A percentile compares a stretch with the other conserved stretches of the same genome.
These are phyloP conservation scores for Rhogogaster chlorosoma DNA, from an alignment of 2,888 invertebrate genomes.

Conservation along the genomic window DNA sequence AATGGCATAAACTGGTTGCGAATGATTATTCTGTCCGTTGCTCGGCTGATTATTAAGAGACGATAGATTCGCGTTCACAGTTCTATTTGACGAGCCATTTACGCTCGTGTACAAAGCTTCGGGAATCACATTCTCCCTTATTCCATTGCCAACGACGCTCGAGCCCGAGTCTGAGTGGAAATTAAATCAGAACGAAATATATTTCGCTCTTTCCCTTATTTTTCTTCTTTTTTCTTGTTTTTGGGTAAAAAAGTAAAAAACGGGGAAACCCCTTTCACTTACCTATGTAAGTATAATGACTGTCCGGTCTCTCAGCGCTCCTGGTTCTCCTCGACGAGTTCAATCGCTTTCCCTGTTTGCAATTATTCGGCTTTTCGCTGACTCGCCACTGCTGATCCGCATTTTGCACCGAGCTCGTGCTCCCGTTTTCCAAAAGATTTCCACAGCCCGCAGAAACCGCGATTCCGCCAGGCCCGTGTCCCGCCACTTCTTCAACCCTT, in stretches of 20 bases:
- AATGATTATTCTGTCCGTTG: conserved; percentile 61
- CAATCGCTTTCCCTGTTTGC: conserved; percentile 68
- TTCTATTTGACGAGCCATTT: conserved; percentile 63
- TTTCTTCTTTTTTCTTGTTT: neutral
- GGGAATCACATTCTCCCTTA: conserved; percentile 69
- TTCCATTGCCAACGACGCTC: conserved; percentile 66
- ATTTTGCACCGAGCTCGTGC: conserved; percentile 63
- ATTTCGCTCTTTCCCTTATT: neutral
- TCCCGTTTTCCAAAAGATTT: conserved; percentile 41
- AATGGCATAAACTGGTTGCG: conserved; percentile 69
- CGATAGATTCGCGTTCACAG: conserved; percentile 55
- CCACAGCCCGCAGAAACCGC: neutral
- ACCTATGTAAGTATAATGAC: conserved; percentile 76
- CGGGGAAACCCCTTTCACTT: conserved; percentile 38
- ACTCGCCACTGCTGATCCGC: conserved; percentile 59
- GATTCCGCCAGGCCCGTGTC: neutral
- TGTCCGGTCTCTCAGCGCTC: conserved; percentile 73
- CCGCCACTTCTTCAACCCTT: neutral
- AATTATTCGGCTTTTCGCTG: conserved; percentile 61
- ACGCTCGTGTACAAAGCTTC: conserved; percentile 72
- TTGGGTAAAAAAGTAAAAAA: neutral
- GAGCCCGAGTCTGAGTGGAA: conserved; percentile 69
- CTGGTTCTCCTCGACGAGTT: conserved; percentile 71
- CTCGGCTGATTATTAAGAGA: conserved; percentile 54
- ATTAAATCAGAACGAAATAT: neutral